Evolutionary conservation across 1,140 invertebrate species (phyloP), one percentile per base, ranked within the genome.

Genomic region (Drosophila novamexicana): DNA sequence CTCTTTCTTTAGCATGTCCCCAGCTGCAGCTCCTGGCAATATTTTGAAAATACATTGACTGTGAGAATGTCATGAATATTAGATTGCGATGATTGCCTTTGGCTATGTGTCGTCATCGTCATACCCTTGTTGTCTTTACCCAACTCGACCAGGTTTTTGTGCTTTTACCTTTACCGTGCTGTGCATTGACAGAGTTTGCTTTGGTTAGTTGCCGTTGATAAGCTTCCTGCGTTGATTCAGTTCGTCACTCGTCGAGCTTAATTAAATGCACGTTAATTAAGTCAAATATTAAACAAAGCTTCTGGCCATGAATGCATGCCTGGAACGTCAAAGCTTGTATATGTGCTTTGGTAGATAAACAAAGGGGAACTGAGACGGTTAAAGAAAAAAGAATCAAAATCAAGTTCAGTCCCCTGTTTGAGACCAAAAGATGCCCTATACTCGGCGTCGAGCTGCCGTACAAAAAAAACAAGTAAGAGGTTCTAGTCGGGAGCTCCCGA

Each of bases 41-140:
- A 86, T 73, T 88, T 81, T 75, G 49, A 67, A 89, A 89, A 89
- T 80, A 88, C 84, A 89, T 89, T 84, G 85, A 81, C 84, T 89
- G 81, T 74, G 80, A 75, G 80, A 83, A 69, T 54, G 77, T 63
- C 84, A 89, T 89, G 85, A 89, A 89, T 89, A 89, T 89, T 90
- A 89, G 89, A 89, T 89, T 89, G 77, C 68, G 78, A 90, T 90
- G 89, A 90, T 89, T 89, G 85, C 84, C 84, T 63, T 74, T 78
- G 84, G 84, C 84, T 79, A 79, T 82, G 75, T 77, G 81, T 54
- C 50, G 53, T 79, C 45, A 37, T 53, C 44, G 64, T 76, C 59
- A 29, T 29, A 29, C 22, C 49, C 22, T 50, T 50, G 53, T 49
- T 57, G 50, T 61, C 50, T 12, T 37, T 34, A 12, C 22, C 49